These are phyloP conservation scores for Arge pagana DNA, from an alignment of 2,888 invertebrate species.

Conservation along the genomic window DNA sequence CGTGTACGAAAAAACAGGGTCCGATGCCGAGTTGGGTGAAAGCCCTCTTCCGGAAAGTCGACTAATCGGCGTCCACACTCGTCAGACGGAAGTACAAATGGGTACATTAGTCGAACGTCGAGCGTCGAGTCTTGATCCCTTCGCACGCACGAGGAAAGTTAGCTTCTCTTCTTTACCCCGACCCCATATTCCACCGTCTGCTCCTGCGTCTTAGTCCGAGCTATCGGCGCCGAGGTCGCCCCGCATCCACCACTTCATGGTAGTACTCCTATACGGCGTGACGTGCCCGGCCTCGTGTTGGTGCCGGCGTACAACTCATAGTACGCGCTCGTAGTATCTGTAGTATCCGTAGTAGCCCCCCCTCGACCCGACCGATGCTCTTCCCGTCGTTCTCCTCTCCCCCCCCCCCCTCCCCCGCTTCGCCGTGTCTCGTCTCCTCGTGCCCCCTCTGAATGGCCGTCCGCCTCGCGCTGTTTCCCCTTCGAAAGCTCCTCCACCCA, in stretches of 20 bases:
- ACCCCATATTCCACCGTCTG: background rate
- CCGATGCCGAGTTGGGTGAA: slow-evolving; percentile 3
- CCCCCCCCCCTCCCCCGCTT: slow-evolving; percentile 13
- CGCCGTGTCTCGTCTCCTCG: slow-evolving; percentile 18
- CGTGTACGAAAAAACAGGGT: background rate
- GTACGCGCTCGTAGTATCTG: slow-evolving; percentile 50
- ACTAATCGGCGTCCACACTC: slow-evolving; percentile 21
- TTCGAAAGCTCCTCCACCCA: slow-evolving; percentile 21
- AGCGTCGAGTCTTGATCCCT: slow-evolving; percentile 17
- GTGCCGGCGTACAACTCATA: slow-evolving; percentile 48
- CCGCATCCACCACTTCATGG: slow-evolving; percentile 2
- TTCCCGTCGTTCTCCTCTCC: slow-evolving; percentile 15
- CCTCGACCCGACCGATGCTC: slow-evolving; percentile 25
- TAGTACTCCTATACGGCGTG: slow-evolving; percentile 15
- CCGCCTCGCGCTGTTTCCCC: slow-evolving; percentile 22
- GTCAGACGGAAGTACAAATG: slow-evolving; percentile 21
- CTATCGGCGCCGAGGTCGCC: background rate
- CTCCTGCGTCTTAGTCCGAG: background rate
- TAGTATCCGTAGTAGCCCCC: slow-evolving; percentile 49
- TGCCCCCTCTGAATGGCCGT: slow-evolving; percentile 30
- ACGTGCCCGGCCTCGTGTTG: slow-evolving; percentile 32
- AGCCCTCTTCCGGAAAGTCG: slow-evolving; percentile 21
- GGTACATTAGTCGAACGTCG: slow-evolving; percentile 22
- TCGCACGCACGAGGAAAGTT: slow-evolving; percentile 17
- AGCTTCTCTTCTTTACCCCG: slow-evolving; percentile 3